phyloP scores from a whole-genome alignment of 2,888 invertebrate species.

The Eucriotettix oculatus region DNA sequence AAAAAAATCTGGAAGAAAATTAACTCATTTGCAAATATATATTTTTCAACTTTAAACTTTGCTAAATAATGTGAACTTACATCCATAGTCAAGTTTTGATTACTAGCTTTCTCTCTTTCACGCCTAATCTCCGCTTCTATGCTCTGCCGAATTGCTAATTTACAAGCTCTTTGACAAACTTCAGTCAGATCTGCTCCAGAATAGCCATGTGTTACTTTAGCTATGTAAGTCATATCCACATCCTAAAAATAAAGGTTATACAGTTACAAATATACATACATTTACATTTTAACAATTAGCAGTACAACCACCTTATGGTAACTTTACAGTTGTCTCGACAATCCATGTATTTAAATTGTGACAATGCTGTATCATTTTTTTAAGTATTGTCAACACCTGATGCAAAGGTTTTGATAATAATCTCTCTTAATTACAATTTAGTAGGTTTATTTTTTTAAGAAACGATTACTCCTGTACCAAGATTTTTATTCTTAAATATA shows the following conservation, averaged over 20 bases:
- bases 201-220: slow-evolving; percentile 83
- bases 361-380: no score
- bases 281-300: not conserved
- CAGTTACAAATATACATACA: not conserved
- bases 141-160: slow-evolving; percentile 93
- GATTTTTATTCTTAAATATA: no score
- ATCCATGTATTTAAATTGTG: no score
- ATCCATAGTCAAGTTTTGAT: slow-evolving; percentile 64
- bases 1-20: no score
- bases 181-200: slow-evolving; percentile 98
- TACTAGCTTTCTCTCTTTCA: slow-evolving; percentile 70
- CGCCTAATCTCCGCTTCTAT: slow-evolving; percentile 90
- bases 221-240: slow-evolving; percentile 76
- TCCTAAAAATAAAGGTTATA: slow-evolving; percentile 33
- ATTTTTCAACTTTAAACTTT: not conserved
- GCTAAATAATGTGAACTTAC: slow-evolving; percentile 35
- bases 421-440: no score
- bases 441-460: no score
- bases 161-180: slow-evolving; percentile 98
- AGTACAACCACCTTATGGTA: not conserved
- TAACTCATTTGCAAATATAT: no score
- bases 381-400: no score
- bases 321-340: no score
- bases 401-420: no score
- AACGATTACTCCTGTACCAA: no score